Evolutionary conservation across 2,888 invertebrate genomes (phyloP).

Genomic region (Tholera decimalis): DNA sequence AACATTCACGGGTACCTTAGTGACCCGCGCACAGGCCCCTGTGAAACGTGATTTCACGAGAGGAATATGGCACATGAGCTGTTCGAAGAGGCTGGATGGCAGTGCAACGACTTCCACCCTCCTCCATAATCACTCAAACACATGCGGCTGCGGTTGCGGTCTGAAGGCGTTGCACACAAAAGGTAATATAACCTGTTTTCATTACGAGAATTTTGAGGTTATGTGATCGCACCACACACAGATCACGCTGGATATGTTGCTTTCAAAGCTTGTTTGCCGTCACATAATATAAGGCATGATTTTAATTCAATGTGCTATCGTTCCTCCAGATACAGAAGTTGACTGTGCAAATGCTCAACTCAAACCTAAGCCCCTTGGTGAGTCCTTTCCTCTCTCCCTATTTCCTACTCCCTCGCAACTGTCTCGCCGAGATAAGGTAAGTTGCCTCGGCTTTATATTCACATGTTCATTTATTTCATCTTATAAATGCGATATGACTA

Average conservation of each 20-base stretch:
- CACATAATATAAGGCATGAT: background rate
- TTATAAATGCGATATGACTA: background rate
- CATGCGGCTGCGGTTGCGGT: constrained; percentile 94
- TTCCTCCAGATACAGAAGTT: constrained; percentile 77
- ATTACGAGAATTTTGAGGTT: constrained; percentile 77
- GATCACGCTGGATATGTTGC: constrained; percentile 5
- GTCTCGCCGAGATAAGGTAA: constrained; percentile 18
- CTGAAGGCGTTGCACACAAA: constrained; percentile 93
- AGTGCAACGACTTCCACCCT: constrained; percentile 77
- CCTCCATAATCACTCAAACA: constrained; percentile 91
- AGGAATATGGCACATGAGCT: constrained; percentile 94
- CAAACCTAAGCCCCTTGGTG: constrained; percentile 83
- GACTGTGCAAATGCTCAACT: constrained; percentile 57
- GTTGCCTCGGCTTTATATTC: constrained; percentile 1
- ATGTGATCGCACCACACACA: constrained; percentile 83
- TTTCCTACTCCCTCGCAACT: constrained; percentile 30
- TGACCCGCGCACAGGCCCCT: constrained; percentile 82
- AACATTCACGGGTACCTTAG: constrained; percentile 79
- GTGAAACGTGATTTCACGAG: constrained; percentile 93
- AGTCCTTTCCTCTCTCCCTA: constrained; percentile 74
- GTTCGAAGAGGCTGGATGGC: constrained; percentile 83
- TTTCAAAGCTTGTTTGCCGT: background rate
- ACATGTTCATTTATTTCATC: background rate
- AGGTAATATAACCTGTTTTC: constrained; percentile 86
- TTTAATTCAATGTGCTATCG: constrained; percentile 26